Evolutionary conservation across 2,797 vertebrate genomes (phyloP).

Genomic region (Micromesistius poutassou): DNA sequence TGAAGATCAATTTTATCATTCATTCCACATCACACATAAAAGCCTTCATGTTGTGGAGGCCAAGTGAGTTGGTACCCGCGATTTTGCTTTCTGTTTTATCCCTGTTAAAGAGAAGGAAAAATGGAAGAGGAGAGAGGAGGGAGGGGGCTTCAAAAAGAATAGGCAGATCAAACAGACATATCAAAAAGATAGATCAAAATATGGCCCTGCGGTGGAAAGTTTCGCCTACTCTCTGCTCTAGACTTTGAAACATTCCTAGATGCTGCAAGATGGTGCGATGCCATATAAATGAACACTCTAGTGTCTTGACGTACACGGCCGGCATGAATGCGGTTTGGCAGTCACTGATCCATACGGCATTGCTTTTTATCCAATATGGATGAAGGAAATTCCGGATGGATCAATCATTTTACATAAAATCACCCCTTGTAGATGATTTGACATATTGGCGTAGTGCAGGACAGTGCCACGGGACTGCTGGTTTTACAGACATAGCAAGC

Average conservation of each 20-base stretch:
- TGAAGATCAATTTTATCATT: constrained; percentile 50
- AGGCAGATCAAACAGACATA: constrained; percentile 63
- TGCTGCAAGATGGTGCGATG: constrained; percentile 71
- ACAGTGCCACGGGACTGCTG: neutral
- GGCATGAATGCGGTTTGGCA: neutral
- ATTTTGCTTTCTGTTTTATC: constrained; percentile 67
- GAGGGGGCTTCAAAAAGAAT: constrained; percentile 69
- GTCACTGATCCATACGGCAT: neutral
- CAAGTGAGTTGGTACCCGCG: constrained; percentile 50
- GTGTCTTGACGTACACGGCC: constrained; percentile 18
- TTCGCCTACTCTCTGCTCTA: constrained; percentile 40
- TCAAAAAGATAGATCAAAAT: constrained; percentile 60
- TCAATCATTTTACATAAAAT: neutral
- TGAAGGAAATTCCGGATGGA: neutral
- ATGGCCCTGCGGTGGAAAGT: constrained; percentile 45
- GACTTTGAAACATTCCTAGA: constrained; percentile 59
- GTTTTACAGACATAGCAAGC: neutral
- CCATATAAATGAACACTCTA: constrained; percentile 32
- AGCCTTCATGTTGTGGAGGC: constrained; percentile 37
- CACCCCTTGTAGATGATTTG: neutral
- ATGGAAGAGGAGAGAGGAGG: constrained; percentile 22
- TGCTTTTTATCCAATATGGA: constrained; percentile 16
- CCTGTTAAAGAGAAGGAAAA: constrained; percentile 62
- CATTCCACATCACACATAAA: constrained; percentile 49
- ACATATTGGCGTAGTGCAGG: neutral